Evolutionary conservation across 2,888 invertebrate genomes (phyloP), one percentile per base, ranked within the genome.

Genomic region (Bimastos eiseni): DNA sequence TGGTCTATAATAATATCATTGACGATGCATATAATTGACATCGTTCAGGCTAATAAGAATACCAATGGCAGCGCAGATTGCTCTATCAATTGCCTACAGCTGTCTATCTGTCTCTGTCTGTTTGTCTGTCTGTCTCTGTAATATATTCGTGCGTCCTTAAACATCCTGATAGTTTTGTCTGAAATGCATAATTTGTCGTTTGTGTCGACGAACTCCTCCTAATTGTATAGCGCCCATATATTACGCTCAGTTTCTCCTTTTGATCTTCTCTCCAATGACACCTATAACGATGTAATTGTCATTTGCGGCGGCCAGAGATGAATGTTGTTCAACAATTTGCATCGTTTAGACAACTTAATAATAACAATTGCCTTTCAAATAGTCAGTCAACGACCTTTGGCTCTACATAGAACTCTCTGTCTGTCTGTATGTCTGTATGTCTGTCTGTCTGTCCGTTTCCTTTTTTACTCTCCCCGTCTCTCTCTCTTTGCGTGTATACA

Each of bases 221-320:
- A 70, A 70, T 70, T 70, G n/a, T 17, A 2, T n/a, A 70, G 30
- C 70, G 70, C 70, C 70, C 70, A 30, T 70, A 70, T 70, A n/a
- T 70, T 70, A n/a, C n/a, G 6, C 8, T 49, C 49, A 17, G 21
- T 49, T n/a, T 70, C 70, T 70, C n/a, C 70, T 70, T 70, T 70
- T 70, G 30, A 70, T 70, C 70, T 70, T 70, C 8, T 30, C n/a
- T 70, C 70, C 30, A 70, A 70, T 70, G 49, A 6, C 49, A 49
- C 49, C 49, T 49, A n/a, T n/a, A 49, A 49, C 49, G 70, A 70
- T n/a, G 70, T 70, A 70, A 70, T 70, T 70, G 70, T 70, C 70
- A 70, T 30, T 17, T n/a, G 30, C 13, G n/a, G 30, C 70, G n/a
- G 5, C 17, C 2, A 15, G 11, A 15, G 4, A 49, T 13, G 19